A percentile compares a stretch with the other conserved stretches of the same genome.
Conservation (phyloP, 2,797 vertebrate species). For the Sebastes matsubarae region DNA sequence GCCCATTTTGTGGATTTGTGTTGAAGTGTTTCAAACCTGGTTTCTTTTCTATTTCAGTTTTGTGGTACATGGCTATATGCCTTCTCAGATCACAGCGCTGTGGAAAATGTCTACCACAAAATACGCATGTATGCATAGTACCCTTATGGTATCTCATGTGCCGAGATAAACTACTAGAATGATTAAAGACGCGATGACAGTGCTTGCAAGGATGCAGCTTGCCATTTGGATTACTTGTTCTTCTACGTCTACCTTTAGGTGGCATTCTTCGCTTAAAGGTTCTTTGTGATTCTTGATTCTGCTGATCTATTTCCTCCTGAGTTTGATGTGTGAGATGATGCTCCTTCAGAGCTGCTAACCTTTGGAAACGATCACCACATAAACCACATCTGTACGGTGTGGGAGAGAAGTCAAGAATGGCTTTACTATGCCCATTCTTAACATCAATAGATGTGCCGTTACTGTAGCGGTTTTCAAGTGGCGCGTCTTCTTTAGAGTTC, state of each 20-base stretch:
- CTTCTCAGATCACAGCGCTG: slow-evolving; percentile 84
- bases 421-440: slow-evolving; percentile 50
- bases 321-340: slow-evolving; percentile 83
- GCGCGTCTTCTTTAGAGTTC: slow-evolving; percentile 47
- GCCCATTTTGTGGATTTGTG: slow-evolving; percentile 50
- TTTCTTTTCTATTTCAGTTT: slow-evolving; percentile 75
- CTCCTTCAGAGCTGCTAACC: slow-evolving; percentile 76
- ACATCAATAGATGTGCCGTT: slow-evolving; percentile 59
- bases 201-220: slow-evolving; percentile 83
- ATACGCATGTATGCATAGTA: slow-evolving; percentile 82
- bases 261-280: slow-evolving; percentile 48
- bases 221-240: slow-evolving; percentile 64
- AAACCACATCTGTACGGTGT: slow-evolving; percentile 83
- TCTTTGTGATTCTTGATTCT: slow-evolving; percentile 68
- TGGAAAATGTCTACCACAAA: slow-evolving; percentile 84
- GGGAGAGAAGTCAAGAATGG: slow-evolving; percentile 38
- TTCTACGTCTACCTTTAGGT: slow-evolving; percentile 65
- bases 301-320: slow-evolving; percentile 75
- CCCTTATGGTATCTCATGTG: slow-evolving; percentile 87
- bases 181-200: slow-evolving; percentile 84
- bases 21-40: slow-evolving; percentile 59
- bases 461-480: slow-evolving; percentile 49
- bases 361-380: slow-evolving; percentile 82
- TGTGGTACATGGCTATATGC: slow-evolving; percentile 84
- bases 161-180: slow-evolving; percentile 86